A percentile compares a stretch with the other conserved stretches of the same genome.
phyloP scores from a whole-genome alignment of 1,140 invertebrate species.

The Cotesia chilonis region DNA sequence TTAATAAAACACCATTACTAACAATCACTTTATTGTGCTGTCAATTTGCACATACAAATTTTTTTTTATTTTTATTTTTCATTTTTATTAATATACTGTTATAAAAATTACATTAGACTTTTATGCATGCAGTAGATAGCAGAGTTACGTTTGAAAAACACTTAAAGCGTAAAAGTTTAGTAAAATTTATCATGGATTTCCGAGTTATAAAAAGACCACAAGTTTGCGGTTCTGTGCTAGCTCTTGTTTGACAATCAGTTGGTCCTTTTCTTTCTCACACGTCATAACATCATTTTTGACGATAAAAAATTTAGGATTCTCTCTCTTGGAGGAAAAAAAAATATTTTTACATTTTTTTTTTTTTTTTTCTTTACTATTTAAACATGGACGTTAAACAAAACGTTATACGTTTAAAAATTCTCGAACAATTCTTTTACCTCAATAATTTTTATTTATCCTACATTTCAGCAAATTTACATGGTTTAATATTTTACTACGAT shows the following conservation, averaged over 20 bases:
- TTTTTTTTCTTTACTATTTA: slow-evolving; percentile 5
- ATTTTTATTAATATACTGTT: not conserved
- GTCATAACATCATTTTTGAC: slow-evolving; percentile 9
- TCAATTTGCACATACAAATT: no score
- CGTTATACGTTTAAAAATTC: slow-evolving; percentile 20
- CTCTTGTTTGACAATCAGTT: slow-evolving; percentile 6
- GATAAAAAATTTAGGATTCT: slow-evolving; percentile 15
- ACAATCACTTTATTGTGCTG: no score
- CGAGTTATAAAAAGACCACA: not conserved
- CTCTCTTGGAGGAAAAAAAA: not conserved
- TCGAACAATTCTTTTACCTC: slow-evolving; percentile 4
- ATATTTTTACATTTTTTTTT: not conserved
- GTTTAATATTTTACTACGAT: not conserved
- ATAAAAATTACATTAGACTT: not conserved
- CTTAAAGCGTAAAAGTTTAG: not conserved
- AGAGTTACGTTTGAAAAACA: not conserved
- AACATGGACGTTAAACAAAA: slow-evolving; percentile 11
- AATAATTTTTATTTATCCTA: slow-evolving; percentile 7
- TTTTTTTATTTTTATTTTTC: no score
- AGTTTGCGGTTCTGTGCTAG: slow-evolving; percentile 17
- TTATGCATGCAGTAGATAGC: not conserved
- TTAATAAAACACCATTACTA: not conserved
- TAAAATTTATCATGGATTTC: not conserved
- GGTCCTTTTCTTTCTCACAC: slow-evolving; percentile 10
- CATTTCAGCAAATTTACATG: slow-evolving; percentile 4